Evolutionary conservation across 1,140 invertebrate species (phyloP), one percentile per base, ranked within the genome.

Genomic region (Oscheius sp.): DNA sequence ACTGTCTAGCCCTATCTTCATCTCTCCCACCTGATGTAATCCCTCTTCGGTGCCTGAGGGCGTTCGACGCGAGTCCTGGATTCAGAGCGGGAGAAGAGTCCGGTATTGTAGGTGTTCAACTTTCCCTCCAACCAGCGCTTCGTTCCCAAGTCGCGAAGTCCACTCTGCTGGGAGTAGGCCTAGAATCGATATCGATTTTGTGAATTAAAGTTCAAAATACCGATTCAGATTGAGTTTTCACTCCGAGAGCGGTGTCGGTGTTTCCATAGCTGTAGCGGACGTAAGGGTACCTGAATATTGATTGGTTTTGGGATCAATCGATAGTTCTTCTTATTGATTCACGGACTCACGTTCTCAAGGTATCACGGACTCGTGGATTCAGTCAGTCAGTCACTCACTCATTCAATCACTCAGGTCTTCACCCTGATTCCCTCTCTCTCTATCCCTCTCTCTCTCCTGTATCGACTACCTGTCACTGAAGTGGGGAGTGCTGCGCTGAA

Each of bases 91-190:
- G 55, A 70, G 76, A 76, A 77, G 0, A 77, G 68, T 28, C 46
- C 49, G 2, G 76, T 77, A 42, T 75, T 77, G 75, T 77, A 77
- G 46, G 64, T 61, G 58, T 77, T 77, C 32, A 75, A 45, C 45
- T 77, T 77, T 34, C 76, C 76, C 52, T 77, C 75, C 36, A 76
- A 66, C 75, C 75, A 76, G n/a, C 75, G 71, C 46, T 76, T 75
- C 18, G 75, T 76, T 38, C 75, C 75, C 36, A 76, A 61, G 38
- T 76, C 75, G 32, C 75, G 55, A 23, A 76, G 64, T 61, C 75
- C 72, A 52, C 58, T 38, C 32, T 75, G 55, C n/a, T 20, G 28
- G 3, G 38, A 29, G 55, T 74, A 74, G 20, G 45, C 65, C 74
- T 76, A 52, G 42, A 67, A 31, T 20, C 10, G 20, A 59, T 59